Conservation (phyloP, 1,140 invertebrate genomes). For the Aphelenchoides fujianensis region DNA sequence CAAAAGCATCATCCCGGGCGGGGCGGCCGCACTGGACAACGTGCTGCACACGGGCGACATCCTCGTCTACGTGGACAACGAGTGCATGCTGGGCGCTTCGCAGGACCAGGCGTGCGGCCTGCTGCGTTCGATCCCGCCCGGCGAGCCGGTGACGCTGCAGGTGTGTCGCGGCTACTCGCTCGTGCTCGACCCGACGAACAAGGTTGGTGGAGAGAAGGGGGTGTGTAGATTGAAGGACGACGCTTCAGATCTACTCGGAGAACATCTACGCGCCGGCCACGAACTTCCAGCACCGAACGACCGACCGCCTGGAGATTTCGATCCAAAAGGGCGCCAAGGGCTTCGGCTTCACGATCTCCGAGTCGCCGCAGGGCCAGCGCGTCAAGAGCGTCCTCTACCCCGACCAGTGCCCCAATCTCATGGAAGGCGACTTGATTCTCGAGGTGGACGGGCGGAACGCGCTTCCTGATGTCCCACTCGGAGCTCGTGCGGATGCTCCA, state of each 20-base stretch:
- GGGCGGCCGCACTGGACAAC: slow-evolving; percentile 90
- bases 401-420: slow-evolving; percentile 82
- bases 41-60: slow-evolving; percentile 82
- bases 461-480: slow-evolving; percentile 78
- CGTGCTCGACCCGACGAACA: slow-evolving; percentile 92
- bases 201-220: slow-evolving; percentile 73
- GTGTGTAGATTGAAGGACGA: slow-evolving; percentile 78
- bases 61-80: slow-evolving; percentile 86
- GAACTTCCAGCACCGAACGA: slow-evolving; percentile 48
- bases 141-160: slow-evolving; percentile 82
- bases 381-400: slow-evolving; percentile 93
- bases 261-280: slow-evolving; percentile 58
- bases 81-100: slow-evolving; percentile 87
- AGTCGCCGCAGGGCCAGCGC: slow-evolving; percentile 75
- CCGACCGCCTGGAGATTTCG: slow-evolving; percentile 51
- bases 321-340: slow-evolving; percentile 65
- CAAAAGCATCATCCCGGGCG: slow-evolving; percentile 90
- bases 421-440: slow-evolving; percentile 89
- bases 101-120: slow-evolving; percentile 90
- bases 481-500: slow-evolving; percentile 93
- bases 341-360: slow-evolving; percentile 97
- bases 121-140: slow-evolving; percentile 86
- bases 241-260: slow-evolving; percentile 27
- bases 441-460: slow-evolving; percentile 87
- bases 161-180: slow-evolving; percentile 90